A percentile compares a stretch with the other conserved stretches of the same genome.
Conservation (phyloP, 1,140 invertebrate species). For the Bombus confusus region DNA sequence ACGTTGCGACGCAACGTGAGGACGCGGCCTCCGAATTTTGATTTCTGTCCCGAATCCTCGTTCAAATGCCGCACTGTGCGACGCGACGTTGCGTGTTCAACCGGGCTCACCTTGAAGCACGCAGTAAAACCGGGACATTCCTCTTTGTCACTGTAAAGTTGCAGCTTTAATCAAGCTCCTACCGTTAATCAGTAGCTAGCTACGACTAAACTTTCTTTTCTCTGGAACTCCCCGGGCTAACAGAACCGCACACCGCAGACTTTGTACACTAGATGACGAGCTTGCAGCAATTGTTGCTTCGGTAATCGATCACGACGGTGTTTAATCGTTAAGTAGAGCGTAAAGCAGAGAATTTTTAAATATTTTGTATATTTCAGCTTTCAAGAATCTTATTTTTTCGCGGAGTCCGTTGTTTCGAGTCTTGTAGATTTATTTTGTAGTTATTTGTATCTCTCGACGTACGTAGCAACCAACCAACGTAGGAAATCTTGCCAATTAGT, state of each 20-base stretch:
- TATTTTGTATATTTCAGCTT: too few relatives aligned
- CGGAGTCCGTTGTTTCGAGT: background rate
- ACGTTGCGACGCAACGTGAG: too few relatives aligned
- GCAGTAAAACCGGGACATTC: conserved; percentile 51
- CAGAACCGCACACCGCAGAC: background rate
- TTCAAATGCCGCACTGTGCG: background rate
- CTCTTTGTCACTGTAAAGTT: conserved; percentile 52
- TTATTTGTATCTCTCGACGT: background rate
- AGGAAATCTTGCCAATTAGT: too few relatives aligned
- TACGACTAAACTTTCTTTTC: background rate
- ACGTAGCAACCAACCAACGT: too few relatives aligned
- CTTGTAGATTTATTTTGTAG: background rate
- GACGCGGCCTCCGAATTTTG: too few relatives aligned
- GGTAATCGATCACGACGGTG: background rate
- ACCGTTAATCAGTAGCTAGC: conserved; percentile 39
- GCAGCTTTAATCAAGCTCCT: conserved; percentile 42
- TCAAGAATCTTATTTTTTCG: background rate
- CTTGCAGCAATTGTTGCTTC: background rate
- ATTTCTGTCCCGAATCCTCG: too few relatives aligned
- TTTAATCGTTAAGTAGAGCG: background rate
- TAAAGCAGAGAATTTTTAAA: background rate
- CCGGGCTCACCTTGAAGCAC: conserved; percentile 59
- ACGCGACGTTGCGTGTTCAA: conserved; percentile 51
- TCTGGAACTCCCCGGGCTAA: background rate
- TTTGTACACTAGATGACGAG: background rate